phyloP scores from a whole-genome alignment of 2,888 invertebrate species.

The Chydorus sphaericus region DNA sequence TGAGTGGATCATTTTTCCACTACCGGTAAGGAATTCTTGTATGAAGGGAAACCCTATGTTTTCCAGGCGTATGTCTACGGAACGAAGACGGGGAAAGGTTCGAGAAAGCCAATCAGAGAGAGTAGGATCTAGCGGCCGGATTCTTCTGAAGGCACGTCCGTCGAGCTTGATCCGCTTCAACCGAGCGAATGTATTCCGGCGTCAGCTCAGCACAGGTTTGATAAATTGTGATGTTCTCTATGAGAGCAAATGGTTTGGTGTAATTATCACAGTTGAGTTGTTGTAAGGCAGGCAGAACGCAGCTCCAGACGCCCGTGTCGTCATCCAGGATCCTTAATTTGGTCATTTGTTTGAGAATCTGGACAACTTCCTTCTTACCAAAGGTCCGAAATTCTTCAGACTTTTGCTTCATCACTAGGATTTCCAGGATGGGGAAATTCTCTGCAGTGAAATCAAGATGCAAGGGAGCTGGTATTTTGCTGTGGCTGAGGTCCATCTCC shows the following conservation, averaged over 20 bases:
- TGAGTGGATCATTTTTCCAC: neutral
- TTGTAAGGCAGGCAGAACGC: neutral
- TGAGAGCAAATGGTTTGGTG: neutral
- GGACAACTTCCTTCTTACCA: neutral
- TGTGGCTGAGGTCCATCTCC: neutral
- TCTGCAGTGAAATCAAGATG: neutral
- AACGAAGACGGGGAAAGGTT: neutral
- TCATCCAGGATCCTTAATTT: neutral
- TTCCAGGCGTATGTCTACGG: neutral
- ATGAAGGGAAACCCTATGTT: neutral
- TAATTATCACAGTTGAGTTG: neutral
- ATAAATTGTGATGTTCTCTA: neutral
- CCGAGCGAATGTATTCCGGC: neutral
- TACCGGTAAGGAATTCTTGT: too few species aligned
- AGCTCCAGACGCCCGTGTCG: neutral
- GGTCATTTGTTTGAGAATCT: neutral
- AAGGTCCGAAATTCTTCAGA: constrained; percentile 2
- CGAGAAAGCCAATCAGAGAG: neutral
- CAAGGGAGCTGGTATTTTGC: neutral
- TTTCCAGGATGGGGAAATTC: neutral
- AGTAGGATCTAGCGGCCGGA: neutral
- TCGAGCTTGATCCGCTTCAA: neutral
- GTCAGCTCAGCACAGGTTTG: neutral
- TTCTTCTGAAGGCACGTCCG: neutral
- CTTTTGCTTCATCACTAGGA: neutral